These are phyloP conservation scores for Eupithecia exiguata DNA, from an alignment of 2,888 invertebrate species.

Conservation along the genomic window DNA sequence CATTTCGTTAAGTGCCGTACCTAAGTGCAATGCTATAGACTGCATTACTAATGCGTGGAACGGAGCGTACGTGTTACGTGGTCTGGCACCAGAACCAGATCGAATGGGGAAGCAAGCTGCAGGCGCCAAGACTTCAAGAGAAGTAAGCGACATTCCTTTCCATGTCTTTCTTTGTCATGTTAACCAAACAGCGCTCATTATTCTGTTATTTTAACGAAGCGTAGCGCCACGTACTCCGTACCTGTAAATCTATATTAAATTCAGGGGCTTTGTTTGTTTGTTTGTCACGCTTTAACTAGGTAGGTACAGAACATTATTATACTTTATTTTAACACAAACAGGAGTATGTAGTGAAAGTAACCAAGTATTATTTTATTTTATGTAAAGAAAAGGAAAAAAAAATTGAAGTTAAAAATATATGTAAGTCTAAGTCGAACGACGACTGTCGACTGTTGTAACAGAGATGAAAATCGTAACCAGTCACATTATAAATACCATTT, in stretches of 20 bases:
- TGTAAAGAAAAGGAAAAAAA: too few relatives aligned
- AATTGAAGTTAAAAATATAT: too few relatives aligned
- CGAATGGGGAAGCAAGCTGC: constrained; percentile 68
- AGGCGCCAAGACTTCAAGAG: constrained; percentile 64
- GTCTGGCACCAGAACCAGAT: constrained; percentile 64
- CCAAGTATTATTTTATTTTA: too few relatives aligned
- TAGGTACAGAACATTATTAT: background rate
- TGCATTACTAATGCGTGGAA: constrained; percentile 50
- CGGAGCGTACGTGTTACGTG: constrained; percentile 59
- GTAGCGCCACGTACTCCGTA: constrained; percentile 52
- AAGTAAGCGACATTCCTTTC: constrained; percentile 66
- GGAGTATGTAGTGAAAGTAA: too few relatives aligned
- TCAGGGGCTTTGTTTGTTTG: background rate
- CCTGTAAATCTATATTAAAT: background rate
- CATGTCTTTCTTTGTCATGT: constrained; percentile 73
- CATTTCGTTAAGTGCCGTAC: constrained; percentile 39
- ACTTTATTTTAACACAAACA: background rate
- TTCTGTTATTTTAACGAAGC: constrained; percentile 81
- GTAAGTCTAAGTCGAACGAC: too few relatives aligned
- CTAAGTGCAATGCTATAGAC: constrained; percentile 40
- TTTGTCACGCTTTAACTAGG: constrained; percentile 1
- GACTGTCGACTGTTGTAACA: too few relatives aligned
- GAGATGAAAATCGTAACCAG: background rate
- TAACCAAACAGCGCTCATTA: constrained; percentile 78
- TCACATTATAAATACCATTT: background rate